Conservation (phyloP, 2,797 vertebrate genomes). For the Squalus acanthias region DNA sequence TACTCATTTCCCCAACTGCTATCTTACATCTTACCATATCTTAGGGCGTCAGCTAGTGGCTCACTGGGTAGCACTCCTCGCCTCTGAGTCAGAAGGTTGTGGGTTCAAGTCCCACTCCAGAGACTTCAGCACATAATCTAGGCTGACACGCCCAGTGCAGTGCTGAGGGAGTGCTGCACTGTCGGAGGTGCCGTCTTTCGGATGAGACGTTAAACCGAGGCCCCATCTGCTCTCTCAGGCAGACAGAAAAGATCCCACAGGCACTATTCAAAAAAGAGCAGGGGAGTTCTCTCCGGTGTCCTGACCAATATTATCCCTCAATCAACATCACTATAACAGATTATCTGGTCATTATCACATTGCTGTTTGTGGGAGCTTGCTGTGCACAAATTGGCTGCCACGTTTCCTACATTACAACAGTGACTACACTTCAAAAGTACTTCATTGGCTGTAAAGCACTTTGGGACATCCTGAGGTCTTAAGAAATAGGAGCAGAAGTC, state of each 20-base stretch:
- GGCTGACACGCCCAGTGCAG: neutral
- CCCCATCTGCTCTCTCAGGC: neutral
- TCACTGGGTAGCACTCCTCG: neutral
- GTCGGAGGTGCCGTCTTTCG: neutral
- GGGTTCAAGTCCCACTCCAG: neutral
- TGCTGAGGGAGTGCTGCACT: neutral
- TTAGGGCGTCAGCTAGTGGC: neutral
- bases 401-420: no score
- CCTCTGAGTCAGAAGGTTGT: neutral
- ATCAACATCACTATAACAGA: no score
- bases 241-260: neutral
- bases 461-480: no score
- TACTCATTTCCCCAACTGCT: neutral
- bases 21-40: neutral
- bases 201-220: neutral
- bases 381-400: no score
- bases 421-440: no score
- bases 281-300: neutral
- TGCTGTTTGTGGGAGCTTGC: neutral
- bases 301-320: no score
- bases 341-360: neutral
- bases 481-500: no score
- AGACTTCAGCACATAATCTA: neutral
- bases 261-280: neutral
- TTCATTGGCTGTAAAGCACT: no score